Conservation (phyloP, 2,113 vertebrate species). For the Hyperopisus bebe region DNA sequence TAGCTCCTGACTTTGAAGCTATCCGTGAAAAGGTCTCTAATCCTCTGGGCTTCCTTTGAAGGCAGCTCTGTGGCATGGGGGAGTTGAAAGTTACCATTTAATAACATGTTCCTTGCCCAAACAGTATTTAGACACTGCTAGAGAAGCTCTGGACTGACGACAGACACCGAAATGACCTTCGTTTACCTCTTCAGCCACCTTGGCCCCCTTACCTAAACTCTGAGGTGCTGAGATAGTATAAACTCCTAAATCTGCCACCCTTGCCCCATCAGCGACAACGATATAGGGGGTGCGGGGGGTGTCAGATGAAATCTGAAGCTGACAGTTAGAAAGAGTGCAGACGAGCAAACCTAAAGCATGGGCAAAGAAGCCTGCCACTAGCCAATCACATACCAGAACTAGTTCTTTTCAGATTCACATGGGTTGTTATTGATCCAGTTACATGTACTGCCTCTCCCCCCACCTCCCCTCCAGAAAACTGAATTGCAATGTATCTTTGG, state of each 20-base stretch:
- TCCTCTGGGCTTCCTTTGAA: neutral
- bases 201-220: neutral
- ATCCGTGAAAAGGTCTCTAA: neutral
- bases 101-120: neutral
- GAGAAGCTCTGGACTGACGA: neutral
- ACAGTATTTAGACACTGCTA: neutral
- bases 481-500: neutral
- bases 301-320: neutral
- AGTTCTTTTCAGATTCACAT: neutral
- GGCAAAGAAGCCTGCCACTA: neutral
- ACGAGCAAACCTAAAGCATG: neutral
- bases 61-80: neutral
- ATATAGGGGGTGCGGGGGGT: neutral
- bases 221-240: neutral
- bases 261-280: neutral
- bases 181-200: neutral
- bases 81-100: neutral
- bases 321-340: neutral
- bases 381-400: neutral
- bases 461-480: neutral
- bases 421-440: neutral
- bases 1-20: neutral
- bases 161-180: neutral
- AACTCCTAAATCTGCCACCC: neutral
- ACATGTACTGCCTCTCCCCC: neutral